Conservation (phyloP, 1,140 invertebrate genomes). For the Ceratina japonica region DNA sequence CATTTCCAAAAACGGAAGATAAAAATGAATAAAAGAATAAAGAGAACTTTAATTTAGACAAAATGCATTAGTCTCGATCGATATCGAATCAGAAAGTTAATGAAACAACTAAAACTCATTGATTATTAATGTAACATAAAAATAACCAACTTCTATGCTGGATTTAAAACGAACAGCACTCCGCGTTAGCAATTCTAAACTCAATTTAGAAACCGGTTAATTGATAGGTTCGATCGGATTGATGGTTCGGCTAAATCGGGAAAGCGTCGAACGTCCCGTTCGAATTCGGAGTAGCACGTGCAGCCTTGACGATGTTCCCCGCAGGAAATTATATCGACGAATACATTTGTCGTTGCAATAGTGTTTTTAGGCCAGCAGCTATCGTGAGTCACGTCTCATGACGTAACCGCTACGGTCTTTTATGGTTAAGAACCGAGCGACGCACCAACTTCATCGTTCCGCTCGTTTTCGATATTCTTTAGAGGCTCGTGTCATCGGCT, state of each 20-base stretch:
- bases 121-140: too few relatives aligned
- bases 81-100: too few relatives aligned
- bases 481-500: slow-evolving; percentile 13
- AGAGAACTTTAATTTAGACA: too few relatives aligned
- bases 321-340: slow-evolving; percentile 50
- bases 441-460: not conserved
- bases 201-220: too few relatives aligned
- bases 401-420: slow-evolving; percentile 68
- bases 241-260: not conserved
- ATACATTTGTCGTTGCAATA: slow-evolving; percentile 46
- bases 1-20: too few relatives aligned
- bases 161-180: too few relatives aligned
- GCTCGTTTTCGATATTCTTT: slow-evolving; percentile 38
- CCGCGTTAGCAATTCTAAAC: too few relatives aligned
- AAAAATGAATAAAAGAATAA: too few relatives aligned
- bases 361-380: slow-evolving; percentile 60
- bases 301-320: slow-evolving; percentile 20
- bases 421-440: slow-evolving; percentile 71
- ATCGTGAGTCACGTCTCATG: slow-evolving; percentile 70
- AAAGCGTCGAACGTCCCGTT: not conserved
- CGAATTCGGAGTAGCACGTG: slow-evolving; percentile 1
- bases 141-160: too few relatives aligned
- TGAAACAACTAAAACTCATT: too few relatives aligned
- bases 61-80: too few relatives aligned
- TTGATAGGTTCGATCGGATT: not conserved